Evolutionary conservation across 2,113 vertebrate species (phyloP), one percentile per base, ranked within the genome.

Genomic region (Myotis yumanensis): DNA sequence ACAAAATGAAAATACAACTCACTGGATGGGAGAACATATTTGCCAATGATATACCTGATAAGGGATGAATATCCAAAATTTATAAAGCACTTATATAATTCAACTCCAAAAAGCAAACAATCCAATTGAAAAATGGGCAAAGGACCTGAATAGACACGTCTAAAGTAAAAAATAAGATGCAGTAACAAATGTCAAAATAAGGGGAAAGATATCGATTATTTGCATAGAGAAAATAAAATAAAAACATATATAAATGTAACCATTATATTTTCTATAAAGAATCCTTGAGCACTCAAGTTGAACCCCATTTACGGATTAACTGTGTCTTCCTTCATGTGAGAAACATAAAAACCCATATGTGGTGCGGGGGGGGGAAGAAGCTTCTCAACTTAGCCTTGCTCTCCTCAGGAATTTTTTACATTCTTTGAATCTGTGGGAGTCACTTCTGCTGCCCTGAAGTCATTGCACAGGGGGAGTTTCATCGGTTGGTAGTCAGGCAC

Each of bases 291-390:
- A 40, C 2, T 81, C 20, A 89, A 84, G 14, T 77, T 73, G 11
- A 89, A 69, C 1, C 1, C 7, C 11, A 28, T 16, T 57, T 81
- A 86, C 59, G 32, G 7, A 12, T 79, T 76, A 66, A 73, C 48
- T 52, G 5, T 66, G 2, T 83, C 5, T 17, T 2, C 7, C 10
- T 11, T 43, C 25, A 62, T 68, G 7, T 11, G 25, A 90, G 15
- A 93, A 95, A 93, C 9, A 72, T 51, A 84, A 91, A 82, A 89
- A n/a, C 28, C 7, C 43, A n/a, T 69, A 32, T 37, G 68, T 11
- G 48, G 20, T 40, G 64, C 9, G 48, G 20, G 46, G 64, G 64
- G 35, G 10, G 11, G 83, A 32, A 35, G 11, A 75, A n/a, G 22
- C 15, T 91, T 72, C 11, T 85, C 25, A 46, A 91, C 7, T 59